Percentiles rank a stretch among this genome's conserved stretches.
phyloP scores from a whole-genome alignment of 2,797 vertebrate genomes.

The Rousettus madagascariensis region DNA sequence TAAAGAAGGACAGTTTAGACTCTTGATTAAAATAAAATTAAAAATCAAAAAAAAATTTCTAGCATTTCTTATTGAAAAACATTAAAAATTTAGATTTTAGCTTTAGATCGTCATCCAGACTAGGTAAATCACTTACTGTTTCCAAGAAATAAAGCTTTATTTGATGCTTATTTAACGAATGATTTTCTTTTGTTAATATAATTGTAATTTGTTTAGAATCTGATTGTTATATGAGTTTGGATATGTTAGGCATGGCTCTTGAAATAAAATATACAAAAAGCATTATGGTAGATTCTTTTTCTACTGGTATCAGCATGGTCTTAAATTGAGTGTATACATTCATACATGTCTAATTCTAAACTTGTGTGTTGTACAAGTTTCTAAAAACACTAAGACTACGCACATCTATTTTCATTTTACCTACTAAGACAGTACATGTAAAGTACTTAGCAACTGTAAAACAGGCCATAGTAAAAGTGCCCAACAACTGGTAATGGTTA shows the following conservation, averaged over 20 bases:
- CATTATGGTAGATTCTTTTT: not conserved
- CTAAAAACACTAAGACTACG: not conserved
- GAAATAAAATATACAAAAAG: conserved; percentile 37
- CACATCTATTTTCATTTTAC: conserved; percentile 27
- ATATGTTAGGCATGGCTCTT: not conserved
- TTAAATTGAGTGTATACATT: not conserved
- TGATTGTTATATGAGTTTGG: not conserved
- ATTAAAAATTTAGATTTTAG: not conserved
- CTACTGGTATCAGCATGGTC: not conserved
- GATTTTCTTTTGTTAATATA: not conserved
- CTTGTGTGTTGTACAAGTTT: not conserved
- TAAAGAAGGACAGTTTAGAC: not conserved
- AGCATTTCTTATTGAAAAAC: not conserved
- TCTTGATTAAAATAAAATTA: conserved; percentile 33
- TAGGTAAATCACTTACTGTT: not conserved
- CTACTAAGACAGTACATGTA: not conserved
- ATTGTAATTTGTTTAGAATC: not conserved
- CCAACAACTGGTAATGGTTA: not conserved
- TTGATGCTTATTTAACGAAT: not conserved
- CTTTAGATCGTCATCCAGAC: not conserved
- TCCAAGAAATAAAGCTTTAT: not conserved
- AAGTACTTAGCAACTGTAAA: not conserved
- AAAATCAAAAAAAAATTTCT: not conserved
- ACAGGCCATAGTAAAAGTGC: not conserved
- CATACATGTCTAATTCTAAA: not conserved